phyloP scores from a whole-genome alignment of 2,797 vertebrate species.

The Chanos chanos region DNA sequence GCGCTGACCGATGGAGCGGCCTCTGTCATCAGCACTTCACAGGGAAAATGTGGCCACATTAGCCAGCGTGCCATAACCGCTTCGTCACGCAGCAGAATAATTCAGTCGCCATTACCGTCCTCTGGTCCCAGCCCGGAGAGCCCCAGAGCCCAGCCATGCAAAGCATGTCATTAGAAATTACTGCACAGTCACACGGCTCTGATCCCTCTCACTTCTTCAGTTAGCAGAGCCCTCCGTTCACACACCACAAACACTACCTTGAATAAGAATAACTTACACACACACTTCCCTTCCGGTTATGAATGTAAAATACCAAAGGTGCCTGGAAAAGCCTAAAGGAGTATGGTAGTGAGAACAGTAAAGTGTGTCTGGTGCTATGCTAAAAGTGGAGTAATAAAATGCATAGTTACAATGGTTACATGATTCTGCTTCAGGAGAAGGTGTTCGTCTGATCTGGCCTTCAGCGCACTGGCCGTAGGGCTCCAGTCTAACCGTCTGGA shows the following conservation, averaged over 20 bases:
- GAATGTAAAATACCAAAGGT: too few species aligned
- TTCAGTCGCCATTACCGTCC: slow-evolving; percentile 8
- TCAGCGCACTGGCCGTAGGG: slow-evolving; percentile 13
- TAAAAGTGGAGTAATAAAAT: too few species aligned
- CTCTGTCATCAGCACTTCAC: slow-evolving; percentile 38
- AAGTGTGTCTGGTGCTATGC: slow-evolving; percentile 3
- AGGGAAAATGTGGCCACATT: slow-evolving; percentile 26
- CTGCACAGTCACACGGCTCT: not conserved
- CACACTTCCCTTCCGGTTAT: too few species aligned
- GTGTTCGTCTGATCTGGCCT: slow-evolving; percentile 26
- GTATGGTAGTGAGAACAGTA: too few species aligned
- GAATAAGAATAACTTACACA: not conserved
- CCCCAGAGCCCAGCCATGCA: not conserved
- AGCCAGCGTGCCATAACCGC: slow-evolving; percentile 21
- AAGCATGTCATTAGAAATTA: slow-evolving; percentile 30
- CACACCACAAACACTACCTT: not conserved
- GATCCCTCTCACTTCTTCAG: not conserved
- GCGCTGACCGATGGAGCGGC: not conserved
- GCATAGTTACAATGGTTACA: too few species aligned
- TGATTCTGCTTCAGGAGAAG: slow-evolving; percentile 1
- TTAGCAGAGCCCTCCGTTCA: not conserved
- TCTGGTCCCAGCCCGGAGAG: not conserved
- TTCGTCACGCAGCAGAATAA: slow-evolving; percentile 35
- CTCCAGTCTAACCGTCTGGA: slow-evolving; percentile 39
- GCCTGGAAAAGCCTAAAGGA: too few species aligned